A percentile compares a stretch with the other conserved stretches of the same genome.
Conservation (phyloP, 1,140 invertebrate species). For the Yoshiicerus persimilis region DNA sequence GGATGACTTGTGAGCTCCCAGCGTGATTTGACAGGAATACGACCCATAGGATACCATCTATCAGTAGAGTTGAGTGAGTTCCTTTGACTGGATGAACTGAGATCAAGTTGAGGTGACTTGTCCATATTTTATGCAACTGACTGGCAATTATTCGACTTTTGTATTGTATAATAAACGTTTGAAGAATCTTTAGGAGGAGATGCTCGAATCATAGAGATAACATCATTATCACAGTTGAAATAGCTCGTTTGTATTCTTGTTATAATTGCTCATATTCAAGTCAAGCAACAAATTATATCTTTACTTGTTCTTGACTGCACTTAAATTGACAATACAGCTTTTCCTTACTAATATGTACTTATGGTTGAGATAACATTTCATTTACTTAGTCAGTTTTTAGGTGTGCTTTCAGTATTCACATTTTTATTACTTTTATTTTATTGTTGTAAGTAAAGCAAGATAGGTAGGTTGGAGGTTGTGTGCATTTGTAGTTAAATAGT, state of each 20-base stretch:
- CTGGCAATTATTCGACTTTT: constrained; percentile 9
- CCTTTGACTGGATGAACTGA: neutral
- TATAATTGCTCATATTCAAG: constrained; percentile 23
- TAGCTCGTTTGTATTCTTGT: neutral
- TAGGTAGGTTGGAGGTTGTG: no score
- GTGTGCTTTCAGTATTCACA: neutral
- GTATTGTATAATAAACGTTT: neutral
- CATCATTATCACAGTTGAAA: constrained; percentile 17
- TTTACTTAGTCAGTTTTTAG: neutral
- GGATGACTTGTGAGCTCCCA: neutral
- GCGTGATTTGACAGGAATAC: neutral
- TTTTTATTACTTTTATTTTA: neutral
- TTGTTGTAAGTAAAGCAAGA: neutral
- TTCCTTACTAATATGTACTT: neutral
- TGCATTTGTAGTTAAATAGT: neutral
- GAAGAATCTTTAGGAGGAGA: neutral
- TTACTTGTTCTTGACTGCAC: neutral
- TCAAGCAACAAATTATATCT: constrained; percentile 2
- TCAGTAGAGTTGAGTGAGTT: neutral
- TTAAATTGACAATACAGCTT: neutral
- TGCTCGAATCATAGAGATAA: neutral
- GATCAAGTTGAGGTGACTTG: neutral
- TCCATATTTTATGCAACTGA: neutral
- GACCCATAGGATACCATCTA: neutral
- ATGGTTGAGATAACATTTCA: neutral